Percentiles rank a stretch among this genome's conserved stretches.
phyloP scores from a whole-genome alignment of 2,113 vertebrate species.

The Ciconia boyciana region DNA sequence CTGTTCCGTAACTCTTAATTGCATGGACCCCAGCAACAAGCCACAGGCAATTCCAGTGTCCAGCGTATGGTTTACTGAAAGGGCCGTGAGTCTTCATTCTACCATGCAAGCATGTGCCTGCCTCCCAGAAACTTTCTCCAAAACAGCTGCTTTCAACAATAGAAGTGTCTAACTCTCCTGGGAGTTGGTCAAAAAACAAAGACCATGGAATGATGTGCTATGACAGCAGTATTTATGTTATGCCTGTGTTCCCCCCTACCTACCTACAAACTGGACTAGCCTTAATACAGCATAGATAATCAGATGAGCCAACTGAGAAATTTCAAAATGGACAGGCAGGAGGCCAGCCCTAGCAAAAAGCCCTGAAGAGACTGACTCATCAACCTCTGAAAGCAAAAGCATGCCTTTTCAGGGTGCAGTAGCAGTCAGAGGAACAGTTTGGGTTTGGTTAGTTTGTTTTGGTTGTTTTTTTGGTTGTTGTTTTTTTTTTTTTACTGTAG shows the following conservation, averaged over 20 bases:
- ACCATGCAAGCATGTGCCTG: not conserved
- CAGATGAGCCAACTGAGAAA: not conserved
- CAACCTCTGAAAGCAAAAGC: not conserved
- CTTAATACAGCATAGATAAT: not conserved
- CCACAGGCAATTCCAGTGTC: not conserved
- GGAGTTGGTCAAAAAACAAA: not conserved
- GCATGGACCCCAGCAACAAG: not conserved
- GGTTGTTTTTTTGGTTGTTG: too few relatives aligned
- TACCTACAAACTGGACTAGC: not conserved
- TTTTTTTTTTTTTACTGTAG: not conserved
- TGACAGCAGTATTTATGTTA: not conserved
- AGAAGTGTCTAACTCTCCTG: not conserved
- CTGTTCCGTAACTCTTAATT: not conserved
- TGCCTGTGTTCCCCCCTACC: not conserved
- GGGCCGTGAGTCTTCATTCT: not conserved
- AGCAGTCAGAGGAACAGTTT: not conserved
- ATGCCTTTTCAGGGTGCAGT: not conserved
- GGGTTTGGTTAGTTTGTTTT: not conserved
- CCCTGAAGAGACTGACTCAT: not conserved
- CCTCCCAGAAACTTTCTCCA: not conserved
- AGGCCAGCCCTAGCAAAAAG: not conserved
- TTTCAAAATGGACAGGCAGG: not conserved
- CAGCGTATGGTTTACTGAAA: not conserved
- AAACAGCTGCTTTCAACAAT: not conserved
- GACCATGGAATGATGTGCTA: not conserved